A percentile compares a stretch with the other conserved stretches of the same genome.
phyloP scores from a whole-genome alignment of 2,888 invertebrate genomes.

The Hirudinaria manillensis region DNA sequence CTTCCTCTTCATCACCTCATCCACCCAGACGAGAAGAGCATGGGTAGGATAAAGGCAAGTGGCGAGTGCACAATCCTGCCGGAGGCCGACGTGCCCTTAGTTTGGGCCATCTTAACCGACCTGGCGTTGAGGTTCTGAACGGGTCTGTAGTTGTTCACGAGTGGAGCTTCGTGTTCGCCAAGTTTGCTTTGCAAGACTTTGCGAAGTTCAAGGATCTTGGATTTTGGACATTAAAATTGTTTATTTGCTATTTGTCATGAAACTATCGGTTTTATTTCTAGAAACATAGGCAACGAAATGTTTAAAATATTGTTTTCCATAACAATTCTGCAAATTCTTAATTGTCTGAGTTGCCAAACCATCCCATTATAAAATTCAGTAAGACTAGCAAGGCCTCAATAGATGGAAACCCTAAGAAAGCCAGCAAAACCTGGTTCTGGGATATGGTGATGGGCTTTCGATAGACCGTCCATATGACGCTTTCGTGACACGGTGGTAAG shows the following conservation, averaged over 20 bases:
- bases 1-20: no score
- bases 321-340: no score
- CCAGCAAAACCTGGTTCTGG: conserved; percentile 8
- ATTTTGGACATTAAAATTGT: no score
- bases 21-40: no score
- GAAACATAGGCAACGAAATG: no score
- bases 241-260: no score
- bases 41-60: no score
- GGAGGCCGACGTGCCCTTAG: neutral
- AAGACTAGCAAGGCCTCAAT: neutral
- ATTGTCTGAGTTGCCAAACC: no score
- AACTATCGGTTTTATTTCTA: no score
- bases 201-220: conserved; percentile 19
- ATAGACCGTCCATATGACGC: conserved; percentile 31
- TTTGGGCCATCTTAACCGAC: neutral
- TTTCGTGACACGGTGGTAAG: conserved; percentile 22
- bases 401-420: neutral
- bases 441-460: conserved; percentile 22
- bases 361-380: no score
- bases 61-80: no score
- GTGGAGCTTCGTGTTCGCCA: neutral
- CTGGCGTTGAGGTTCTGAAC: conserved; percentile 19
- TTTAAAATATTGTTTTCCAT: no score
- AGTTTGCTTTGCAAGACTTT: neutral
- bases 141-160: conserved; percentile 26